Evolutionary conservation across 1,140 invertebrate genomes (phyloP).

Genomic region (Cydia fagiglandana): DNA sequence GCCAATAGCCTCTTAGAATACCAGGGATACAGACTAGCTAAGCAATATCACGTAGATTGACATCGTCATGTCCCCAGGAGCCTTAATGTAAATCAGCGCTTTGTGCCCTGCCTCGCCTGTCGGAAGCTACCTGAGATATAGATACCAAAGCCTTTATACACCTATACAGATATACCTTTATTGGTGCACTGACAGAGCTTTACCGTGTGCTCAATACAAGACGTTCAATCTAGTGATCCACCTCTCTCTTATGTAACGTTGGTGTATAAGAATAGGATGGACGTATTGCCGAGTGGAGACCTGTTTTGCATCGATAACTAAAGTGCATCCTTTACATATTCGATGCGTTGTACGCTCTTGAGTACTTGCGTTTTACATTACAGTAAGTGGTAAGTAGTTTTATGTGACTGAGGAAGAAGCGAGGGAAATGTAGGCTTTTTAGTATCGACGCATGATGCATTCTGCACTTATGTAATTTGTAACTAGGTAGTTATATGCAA

Average conservation of each 20-base stretch:
- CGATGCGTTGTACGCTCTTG: background rate
- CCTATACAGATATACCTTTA: background rate
- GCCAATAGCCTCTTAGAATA: background rate
- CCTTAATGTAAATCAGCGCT: constrained; percentile 11
- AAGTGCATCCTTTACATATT: constrained; percentile 4
- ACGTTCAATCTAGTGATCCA: background rate
- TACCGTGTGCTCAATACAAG: background rate
- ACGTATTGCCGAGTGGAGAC: background rate
- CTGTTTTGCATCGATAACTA: constrained; percentile 5
- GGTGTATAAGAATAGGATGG: background rate
- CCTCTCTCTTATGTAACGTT: background rate
- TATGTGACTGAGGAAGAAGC: no score
- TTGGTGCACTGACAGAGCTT: background rate
- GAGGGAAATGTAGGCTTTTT: no score
- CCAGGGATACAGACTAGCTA: background rate
- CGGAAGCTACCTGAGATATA: constrained; percentile 6
- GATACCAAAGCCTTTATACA: background rate
- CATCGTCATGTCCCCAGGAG: background rate
- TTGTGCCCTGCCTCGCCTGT: constrained; percentile 3
- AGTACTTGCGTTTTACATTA: no score
- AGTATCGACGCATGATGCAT: no score
- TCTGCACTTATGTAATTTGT: no score
- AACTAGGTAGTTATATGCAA: no score
- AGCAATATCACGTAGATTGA: constrained; percentile 4
- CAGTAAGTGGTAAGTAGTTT: no score